Conservation (phyloP, 92 coral and sea anemone species). For the Epizoanthus rinbou region DNA sequence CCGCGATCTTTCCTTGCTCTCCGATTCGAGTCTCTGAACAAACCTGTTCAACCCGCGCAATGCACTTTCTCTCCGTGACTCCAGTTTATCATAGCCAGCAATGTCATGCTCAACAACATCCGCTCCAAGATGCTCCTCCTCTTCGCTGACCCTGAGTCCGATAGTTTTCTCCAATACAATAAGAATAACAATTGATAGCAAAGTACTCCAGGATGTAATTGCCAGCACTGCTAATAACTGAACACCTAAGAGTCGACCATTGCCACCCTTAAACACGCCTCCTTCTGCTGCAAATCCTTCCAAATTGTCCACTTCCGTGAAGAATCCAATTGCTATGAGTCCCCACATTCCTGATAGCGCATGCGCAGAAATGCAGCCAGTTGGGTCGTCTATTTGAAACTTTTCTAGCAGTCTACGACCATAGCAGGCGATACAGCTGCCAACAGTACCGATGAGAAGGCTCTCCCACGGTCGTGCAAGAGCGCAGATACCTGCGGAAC, state of each 20-base stretch:
- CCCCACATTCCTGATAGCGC: conserved; percentile 87
- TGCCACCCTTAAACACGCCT: conserved; percentile 76
- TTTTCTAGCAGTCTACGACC: conserved; percentile 62
- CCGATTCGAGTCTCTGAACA: conserved; percentile 29
- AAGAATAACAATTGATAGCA: conserved; percentile 54
- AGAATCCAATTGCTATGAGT: conserved; percentile 71
- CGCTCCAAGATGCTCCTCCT: conserved; percentile 77
- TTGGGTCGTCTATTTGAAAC: conserved; percentile 83
- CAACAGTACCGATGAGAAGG: conserved; percentile 74
- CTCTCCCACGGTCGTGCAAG: conserved; percentile 90
- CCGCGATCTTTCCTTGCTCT: conserved; percentile 38
- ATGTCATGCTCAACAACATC: conserved; percentile 81
- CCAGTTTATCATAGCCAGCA: conserved; percentile 39
- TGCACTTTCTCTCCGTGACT: conserved; percentile 21
- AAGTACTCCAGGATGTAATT: conserved; percentile 71
- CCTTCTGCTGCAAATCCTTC: conserved; percentile 58
- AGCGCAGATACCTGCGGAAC: conserved; percentile 72
- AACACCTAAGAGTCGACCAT: conserved; percentile 70
- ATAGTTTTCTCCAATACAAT: conserved; percentile 57
- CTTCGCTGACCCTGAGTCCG: conserved; percentile 73
- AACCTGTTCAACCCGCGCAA: conserved; percentile 11
- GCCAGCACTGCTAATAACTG: conserved; percentile 65
- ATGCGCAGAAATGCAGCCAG: conserved; percentile 81
- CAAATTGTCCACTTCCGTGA: conserved; percentile 68
- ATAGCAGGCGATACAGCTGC: conserved; percentile 74